Base-by-base conservation (phyloP, 2,797 vertebrate genomes). In the Spinibarbus caldwelli region DNA sequence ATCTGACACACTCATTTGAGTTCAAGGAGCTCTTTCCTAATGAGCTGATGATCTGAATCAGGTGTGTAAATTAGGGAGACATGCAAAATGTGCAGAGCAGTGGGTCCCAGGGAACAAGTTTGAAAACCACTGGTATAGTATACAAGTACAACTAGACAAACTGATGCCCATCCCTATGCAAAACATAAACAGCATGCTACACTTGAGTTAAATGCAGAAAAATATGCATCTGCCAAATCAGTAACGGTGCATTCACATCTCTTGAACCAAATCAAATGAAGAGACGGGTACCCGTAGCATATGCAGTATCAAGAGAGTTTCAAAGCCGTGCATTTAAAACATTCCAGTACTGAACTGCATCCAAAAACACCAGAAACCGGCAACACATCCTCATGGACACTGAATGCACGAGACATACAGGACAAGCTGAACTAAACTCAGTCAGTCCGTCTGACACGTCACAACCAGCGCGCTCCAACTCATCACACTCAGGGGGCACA, bases 401-500 rank as follows among this genome's bases (percentile, higher is more conserved):
- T 17, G 43, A 83, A 70, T 82, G 73, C 86, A 89, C 86, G 9
- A 86, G 31, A 86, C 75, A 78, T 66, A 79, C 81, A 79, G 47
- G 47, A 84, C 62, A 87, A 86, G 71, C 78, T 77, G 70, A 86
- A 67, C 78, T 80, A 47, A 80, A 80, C 43, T 49, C 57, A 14
- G 26, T 67, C 73, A 0, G 14, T 80, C 66, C 67, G 54, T 64
- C 57, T 73, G 64, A 87, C 84, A 86, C 34, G 41, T 68, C 84
- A 83, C 84, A 81, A 66, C 38, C 43, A 66, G 34, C 9, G 62
- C 31, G 31, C 71, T 70, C 45, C 1, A 8, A 67, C 49, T 49
- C 68, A 3, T 73, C 52, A 84, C 78, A 36, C 81, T 78, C 64
- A 9, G 90, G 91, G 89, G 87, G 88, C 89, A 90, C 90, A 80